Evolutionary conservation across 1,140 invertebrate species (phyloP), one percentile per base, ranked within the genome.

Genomic region (Muscidifurax raptorellus): DNA sequence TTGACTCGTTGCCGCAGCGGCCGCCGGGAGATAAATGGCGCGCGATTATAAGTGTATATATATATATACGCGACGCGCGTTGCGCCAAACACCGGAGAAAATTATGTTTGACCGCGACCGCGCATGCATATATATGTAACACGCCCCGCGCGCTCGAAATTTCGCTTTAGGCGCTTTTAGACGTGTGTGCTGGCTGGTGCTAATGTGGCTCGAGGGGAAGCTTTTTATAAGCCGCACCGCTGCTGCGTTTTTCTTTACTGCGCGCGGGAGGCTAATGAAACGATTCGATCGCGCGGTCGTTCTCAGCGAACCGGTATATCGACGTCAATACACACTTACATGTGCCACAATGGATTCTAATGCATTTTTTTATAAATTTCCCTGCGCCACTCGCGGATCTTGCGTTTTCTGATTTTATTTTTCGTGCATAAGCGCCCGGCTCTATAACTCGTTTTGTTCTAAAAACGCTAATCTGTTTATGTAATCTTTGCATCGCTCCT

Each of bases 91-190:
- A 86, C 88, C 84, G 79, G 85, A 87, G 90, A 86, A 90, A 89
- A 91, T 90, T 88, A 88, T 81, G 86, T 88, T 87, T 86, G 89
- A 86, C 85, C 89, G 85, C 86, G 85, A 87, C 89, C 87, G 44
- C 13, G 13, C 44, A 2, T 22, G 52, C 4, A n/a, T 47, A 59
- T 18, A 18, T 59, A 59, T 59, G 22, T 13, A 27, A 69, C 66
- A 69, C 66, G 86, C 83, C 89, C 85, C 83, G 87, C 87, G 89
- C 87, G 88, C 36, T 40, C 74, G 87, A 89, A 90, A 86, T 77
- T 82, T 76, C 71, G 86, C 87, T 87, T 44, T 71, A n/a, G 81
- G 72, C 30, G 32, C 4, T n/a, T 74, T 74, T 40, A n/a, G 36
- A 52, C 80, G 2, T 74, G 25, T 28, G 64, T n/a, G n/a, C n/a